Conservation (phyloP, 1,140 invertebrate species). For the Drosophila bocki region DNA sequence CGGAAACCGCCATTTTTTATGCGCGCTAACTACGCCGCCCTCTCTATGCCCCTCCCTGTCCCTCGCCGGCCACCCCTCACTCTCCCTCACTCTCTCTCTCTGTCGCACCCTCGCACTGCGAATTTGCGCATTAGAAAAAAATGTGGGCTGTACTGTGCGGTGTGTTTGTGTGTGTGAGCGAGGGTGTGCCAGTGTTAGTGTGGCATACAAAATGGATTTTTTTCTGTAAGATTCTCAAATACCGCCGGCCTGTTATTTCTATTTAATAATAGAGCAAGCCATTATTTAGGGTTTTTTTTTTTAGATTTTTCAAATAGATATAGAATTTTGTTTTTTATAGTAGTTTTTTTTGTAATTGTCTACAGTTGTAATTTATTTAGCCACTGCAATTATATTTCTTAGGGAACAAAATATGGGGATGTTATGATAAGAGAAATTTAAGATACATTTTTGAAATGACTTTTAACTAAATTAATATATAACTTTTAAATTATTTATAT, state of each 20-base stretch:
- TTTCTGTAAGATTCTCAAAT: slow-evolving; percentile 8
- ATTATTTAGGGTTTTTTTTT: background rate
- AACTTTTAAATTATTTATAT: too few relatives aligned
- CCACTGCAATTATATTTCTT: background rate
- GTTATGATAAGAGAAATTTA: too few relatives aligned
- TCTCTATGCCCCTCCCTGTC: slow-evolving; percentile 35
- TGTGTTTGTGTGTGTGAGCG: slow-evolving; percentile 3
- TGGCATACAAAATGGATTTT: slow-evolving; percentile 47
- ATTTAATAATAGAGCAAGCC: slow-evolving; percentile 6
- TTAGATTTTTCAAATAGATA: background rate
- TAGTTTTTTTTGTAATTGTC: background rate
- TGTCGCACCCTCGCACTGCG: slow-evolving; percentile 48
- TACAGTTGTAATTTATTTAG: background rate
- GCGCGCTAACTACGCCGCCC: slow-evolving; percentile 68
- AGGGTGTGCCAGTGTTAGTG: slow-evolving; percentile 22
- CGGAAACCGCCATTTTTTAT: slow-evolving; percentile 83
- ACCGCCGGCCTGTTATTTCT: background rate
- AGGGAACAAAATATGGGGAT: too few relatives aligned
- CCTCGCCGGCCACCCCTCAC: background rate
- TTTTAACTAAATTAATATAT: background rate
- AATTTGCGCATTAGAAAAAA: slow-evolving; percentile 78
- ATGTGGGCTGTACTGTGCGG: slow-evolving; percentile 52
- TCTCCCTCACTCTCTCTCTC: slow-evolving; percentile 2
- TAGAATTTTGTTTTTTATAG: background rate
- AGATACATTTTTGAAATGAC: background rate